Percentiles rank a stretch among this genome's conserved stretches.
phyloP scores from a whole-genome alignment of 2,113 vertebrate species.

The Fulmarus glacialis region DNA sequence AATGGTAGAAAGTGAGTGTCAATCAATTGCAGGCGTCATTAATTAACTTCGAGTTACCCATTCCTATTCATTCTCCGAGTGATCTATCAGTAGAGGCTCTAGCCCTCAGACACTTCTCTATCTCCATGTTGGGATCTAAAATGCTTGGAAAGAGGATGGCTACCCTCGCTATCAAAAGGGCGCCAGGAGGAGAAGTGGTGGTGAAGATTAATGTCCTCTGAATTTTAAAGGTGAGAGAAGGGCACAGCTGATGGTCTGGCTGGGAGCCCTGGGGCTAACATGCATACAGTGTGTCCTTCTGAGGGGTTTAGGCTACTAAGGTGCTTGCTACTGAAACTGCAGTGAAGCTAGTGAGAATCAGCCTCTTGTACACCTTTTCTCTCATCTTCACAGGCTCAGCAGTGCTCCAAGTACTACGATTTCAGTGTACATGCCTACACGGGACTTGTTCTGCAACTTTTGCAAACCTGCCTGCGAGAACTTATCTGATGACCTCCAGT shows the following conservation, averaged over 20 bases:
- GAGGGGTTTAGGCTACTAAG: too few species aligned
- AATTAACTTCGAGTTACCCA: background rate
- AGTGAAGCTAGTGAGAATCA: background rate
- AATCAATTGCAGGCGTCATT: background rate
- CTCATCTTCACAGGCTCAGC: background rate
- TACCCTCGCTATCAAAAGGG: background rate
- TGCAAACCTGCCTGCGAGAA: background rate
- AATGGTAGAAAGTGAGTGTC: background rate
- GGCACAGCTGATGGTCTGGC: background rate
- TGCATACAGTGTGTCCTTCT: background rate
- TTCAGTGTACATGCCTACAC: rapidly evolving
- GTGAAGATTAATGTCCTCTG: background rate
- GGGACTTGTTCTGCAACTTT: background rate
- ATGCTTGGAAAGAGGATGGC: background rate
- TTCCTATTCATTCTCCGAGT: background rate
- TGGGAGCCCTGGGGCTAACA: background rate
- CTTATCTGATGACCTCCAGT: background rate
- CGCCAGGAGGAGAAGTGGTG: background rate
- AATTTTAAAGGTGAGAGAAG: background rate
- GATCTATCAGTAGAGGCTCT: background rate
- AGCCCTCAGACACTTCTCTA: background rate
- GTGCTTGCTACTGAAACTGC: background rate
- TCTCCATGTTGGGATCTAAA: background rate
- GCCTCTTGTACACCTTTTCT: background rate
- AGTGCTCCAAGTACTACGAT: rapidly evolving